Percentiles rank a stretch among this genome's conserved stretches.
These are phyloP conservation scores for Noturus placidus DNA, from an alignment of 2,113 vertebrate species.

Conservation along the genomic window DNA sequence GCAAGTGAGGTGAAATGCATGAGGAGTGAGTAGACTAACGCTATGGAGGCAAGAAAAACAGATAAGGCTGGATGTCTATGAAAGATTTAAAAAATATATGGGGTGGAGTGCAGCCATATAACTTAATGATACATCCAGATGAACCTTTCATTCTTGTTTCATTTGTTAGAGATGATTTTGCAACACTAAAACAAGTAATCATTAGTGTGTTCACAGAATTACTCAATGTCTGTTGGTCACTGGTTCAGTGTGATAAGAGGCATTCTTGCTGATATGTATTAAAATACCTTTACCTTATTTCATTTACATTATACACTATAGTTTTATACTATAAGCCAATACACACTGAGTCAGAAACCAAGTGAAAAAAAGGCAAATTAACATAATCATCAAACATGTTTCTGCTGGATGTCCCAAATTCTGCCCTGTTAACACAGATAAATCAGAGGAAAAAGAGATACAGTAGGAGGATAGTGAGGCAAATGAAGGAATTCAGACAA, in stretches of 20 bases:
- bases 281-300: neutral
- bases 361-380: slow-evolving; percentile 30
- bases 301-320: neutral
- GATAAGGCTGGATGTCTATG: slow-evolving; percentile 47
- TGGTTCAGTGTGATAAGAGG: slow-evolving; percentile 6
- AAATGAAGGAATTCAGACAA: slow-evolving; percentile 64
- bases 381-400: slow-evolving; percentile 38
- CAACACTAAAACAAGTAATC: slow-evolving; percentile 56
- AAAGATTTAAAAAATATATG: slow-evolving; percentile 47
- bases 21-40: slow-evolving; percentile 41
- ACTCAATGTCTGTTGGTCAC: slow-evolving; percentile 67
- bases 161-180: slow-evolving; percentile 65
- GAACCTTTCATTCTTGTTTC: slow-evolving; percentile 20
- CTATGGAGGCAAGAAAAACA: slow-evolving; percentile 46
- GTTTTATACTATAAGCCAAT: slow-evolving; percentile 47
- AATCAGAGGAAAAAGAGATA: slow-evolving; percentile 32
- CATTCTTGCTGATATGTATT: slow-evolving; percentile 43
- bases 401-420: slow-evolving; percentile 64
- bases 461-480: slow-evolving; percentile 49
- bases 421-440: slow-evolving; percentile 57
- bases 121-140: slow-evolving; percentile 28
- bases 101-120: slow-evolving; percentile 64
- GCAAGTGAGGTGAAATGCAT: slow-evolving; percentile 31
- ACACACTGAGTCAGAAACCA: slow-evolving; percentile 68
- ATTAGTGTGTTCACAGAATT: slow-evolving; percentile 62